Percentiles rank a stretch among this genome's conserved stretches.
phyloP scores from a whole-genome alignment of 2,797 vertebrate species.

The Aphelocoma californica region DNA sequence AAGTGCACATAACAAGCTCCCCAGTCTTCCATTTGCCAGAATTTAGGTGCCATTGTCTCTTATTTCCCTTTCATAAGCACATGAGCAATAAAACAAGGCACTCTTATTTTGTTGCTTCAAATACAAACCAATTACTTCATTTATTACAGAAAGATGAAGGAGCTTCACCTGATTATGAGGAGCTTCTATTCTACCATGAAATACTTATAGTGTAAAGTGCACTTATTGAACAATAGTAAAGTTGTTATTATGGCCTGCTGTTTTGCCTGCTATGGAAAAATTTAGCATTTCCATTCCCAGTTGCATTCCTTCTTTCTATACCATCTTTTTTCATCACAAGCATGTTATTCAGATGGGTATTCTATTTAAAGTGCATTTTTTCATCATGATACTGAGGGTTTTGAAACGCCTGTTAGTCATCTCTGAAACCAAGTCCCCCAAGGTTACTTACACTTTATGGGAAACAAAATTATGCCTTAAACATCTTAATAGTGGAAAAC shows the following conservation, averaged over 20 bases:
- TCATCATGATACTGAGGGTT: not conserved
- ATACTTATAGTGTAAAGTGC: not conserved
- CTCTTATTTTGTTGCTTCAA: not conserved
- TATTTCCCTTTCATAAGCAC: not conserved
- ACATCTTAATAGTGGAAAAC: not conserved
- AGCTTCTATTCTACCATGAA: not conserved
- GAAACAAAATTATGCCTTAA: not conserved
- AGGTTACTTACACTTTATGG: not conserved
- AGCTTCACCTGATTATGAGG: not conserved
- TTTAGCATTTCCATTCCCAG: not conserved
- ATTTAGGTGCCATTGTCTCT: not conserved
- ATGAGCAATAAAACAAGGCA: not conserved
- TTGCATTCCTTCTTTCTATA: not conserved
- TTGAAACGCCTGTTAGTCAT: not conserved
- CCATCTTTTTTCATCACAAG: not conserved
- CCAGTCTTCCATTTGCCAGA: not conserved
- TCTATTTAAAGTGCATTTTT: constrained; percentile 11
- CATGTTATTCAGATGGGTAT: not conserved
- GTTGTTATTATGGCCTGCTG: not conserved
- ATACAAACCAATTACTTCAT: not conserved
- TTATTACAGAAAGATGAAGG: not conserved
- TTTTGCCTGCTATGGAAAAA: not conserved
- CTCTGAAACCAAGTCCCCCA: not conserved
- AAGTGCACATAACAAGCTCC: not conserved
- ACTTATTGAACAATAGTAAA: not conserved